Conservation (phyloP, 2,797 vertebrate genomes). For the Hemitrygon akajei region DNA sequence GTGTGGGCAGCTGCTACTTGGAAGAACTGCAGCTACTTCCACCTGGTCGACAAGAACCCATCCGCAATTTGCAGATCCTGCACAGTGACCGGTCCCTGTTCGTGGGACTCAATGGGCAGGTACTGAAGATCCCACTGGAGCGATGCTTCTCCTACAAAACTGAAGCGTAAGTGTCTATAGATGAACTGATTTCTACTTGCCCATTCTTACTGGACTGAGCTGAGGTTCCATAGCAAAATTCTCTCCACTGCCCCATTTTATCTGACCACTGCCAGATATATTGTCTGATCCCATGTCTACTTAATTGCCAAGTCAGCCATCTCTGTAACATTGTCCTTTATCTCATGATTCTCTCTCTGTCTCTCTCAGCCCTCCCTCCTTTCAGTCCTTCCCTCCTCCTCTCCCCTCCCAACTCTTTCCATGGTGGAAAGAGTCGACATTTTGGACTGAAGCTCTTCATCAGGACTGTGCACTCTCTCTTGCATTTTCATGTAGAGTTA, state of each 20-base stretch:
- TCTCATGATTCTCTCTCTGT: not conserved
- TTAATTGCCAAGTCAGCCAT: not conserved
- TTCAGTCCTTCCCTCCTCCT: no score
- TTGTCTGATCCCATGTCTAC: not conserved
- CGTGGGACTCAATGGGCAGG: constrained; percentile 78
- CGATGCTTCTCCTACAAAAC: constrained; percentile 79
- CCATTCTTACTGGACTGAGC: not conserved
- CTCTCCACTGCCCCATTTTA: not conserved
- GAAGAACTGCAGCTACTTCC: constrained; percentile 93
- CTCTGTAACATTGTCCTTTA: not conserved
- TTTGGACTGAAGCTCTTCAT: no score
- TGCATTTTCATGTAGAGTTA: no score
- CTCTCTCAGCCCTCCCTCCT: not conserved
- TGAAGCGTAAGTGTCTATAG: constrained; percentile 68
- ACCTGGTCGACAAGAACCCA: constrained; percentile 67
- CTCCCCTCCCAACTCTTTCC: no score
- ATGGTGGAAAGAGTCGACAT: no score
- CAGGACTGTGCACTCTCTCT: no score
- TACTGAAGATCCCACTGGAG: constrained; percentile 87
- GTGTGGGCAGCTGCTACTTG: constrained; percentile 87
- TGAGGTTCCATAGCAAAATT: not conserved
- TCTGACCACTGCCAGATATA: not conserved
- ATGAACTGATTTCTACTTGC: not conserved
- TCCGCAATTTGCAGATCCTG: constrained; percentile 87
- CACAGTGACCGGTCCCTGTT: constrained; percentile 88